These are phyloP conservation scores for Lymantria dispar DNA, from an alignment of 2,888 invertebrate genomes.

Conservation along the genomic window DNA sequence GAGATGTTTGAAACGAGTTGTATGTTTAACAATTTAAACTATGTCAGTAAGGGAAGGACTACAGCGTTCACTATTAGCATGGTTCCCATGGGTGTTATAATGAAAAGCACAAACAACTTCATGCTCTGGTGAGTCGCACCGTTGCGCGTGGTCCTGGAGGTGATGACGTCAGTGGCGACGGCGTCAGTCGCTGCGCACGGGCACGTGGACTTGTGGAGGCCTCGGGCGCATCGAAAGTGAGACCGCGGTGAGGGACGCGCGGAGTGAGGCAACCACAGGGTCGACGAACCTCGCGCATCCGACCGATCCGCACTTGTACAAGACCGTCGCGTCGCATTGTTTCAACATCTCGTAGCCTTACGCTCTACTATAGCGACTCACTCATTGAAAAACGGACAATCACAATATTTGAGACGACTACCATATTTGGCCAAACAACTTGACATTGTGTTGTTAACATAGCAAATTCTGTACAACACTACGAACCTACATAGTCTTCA, in stretches of 20 bases:
- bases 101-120: constrained; percentile 63
- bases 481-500: constrained; percentile 2
- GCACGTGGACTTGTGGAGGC: constrained; percentile 71
- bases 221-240: constrained; percentile 78
- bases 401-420: constrained; percentile 33
- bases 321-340: constrained; percentile 67
- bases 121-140: constrained; percentile 56
- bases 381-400: constrained; percentile 46
- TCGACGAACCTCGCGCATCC: constrained; percentile 74
- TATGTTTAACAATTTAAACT: constrained; percentile 22
- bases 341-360: constrained; percentile 60
- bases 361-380: constrained; percentile 38
- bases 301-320: constrained; percentile 77
- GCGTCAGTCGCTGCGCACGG: constrained; percentile 59
- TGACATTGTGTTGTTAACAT: constrained; percentile 22
- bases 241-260: constrained; percentile 54
- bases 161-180: constrained; percentile 67
- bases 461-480: constrained; percentile 9
- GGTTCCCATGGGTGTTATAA: constrained; percentile 68
- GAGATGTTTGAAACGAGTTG: not conserved
- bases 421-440: constrained; percentile 29
- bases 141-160: constrained; percentile 56
- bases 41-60: constrained; percentile 44
- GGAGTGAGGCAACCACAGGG: constrained; percentile 49
- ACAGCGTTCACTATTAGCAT: constrained; percentile 40